phyloP scores from a whole-genome alignment of 1,140 invertebrate genomes.

The Wasmannia auropunctata region DNA sequence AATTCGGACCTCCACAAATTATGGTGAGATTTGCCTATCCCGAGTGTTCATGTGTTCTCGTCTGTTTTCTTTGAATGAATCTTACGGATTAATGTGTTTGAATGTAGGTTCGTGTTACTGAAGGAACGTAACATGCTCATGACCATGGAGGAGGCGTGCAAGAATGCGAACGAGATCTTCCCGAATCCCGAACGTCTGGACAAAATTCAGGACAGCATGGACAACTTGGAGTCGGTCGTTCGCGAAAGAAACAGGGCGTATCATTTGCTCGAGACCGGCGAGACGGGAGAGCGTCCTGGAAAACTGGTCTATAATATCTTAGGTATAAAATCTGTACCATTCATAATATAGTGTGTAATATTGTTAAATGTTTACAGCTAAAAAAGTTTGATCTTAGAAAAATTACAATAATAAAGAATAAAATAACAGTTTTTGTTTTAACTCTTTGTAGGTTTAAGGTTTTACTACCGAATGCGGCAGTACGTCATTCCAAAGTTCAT shows the following conservation, averaged over 20 bases:
- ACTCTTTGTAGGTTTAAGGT: constrained; percentile 76
- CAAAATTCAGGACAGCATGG: constrained; percentile 98
- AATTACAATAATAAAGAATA: neutral
- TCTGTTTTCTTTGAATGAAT: neutral
- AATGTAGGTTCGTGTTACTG: constrained; percentile 93
- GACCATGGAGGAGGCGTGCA: constrained; percentile 96
- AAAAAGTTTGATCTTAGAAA: constrained; percentile 59
- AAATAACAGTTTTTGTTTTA: neutral
- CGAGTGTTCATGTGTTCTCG: neutral
- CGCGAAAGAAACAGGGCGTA: constrained; percentile 97
- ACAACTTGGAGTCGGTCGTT: constrained; percentile 96
- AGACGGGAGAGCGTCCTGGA: constrained; percentile 91
- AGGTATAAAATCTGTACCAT: constrained; percentile 82
- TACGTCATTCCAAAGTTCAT: constrained; percentile 87
- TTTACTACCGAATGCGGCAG: constrained; percentile 82
- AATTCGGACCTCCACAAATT: constrained; percentile 99
- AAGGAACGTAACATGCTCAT: constrained; percentile 99
- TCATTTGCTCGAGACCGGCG: constrained; percentile 95
- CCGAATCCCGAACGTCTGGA: constrained; percentile 98
- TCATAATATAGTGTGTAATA: constrained; percentile 63
- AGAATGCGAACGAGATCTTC: constrained; percentile 90
- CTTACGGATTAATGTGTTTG: constrained; percentile 19
- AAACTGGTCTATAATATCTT: constrained; percentile 87
- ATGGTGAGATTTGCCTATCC: constrained; percentile 88
- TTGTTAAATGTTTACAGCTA: too few relatives aligned